Conservation (phyloP, 2,797 vertebrate genomes). For the Morelia viridis region DNA sequence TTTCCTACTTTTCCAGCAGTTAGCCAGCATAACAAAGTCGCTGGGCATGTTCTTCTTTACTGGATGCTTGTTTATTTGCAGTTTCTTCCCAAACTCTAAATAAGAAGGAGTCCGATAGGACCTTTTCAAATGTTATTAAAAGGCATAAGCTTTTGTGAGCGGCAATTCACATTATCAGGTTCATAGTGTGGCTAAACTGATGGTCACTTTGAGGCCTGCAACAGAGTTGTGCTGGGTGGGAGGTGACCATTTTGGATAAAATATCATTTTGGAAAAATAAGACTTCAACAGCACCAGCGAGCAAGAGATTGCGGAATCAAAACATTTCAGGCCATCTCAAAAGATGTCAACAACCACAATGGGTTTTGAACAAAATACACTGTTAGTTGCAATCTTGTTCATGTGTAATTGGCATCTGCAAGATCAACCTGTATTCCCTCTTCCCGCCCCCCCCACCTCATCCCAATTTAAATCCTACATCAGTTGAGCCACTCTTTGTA, state of each 20-base stretch:
- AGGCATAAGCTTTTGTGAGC: no score
- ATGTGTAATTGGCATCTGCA: background rate
- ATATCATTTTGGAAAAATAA: background rate
- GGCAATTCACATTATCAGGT: no score
- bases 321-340: background rate
- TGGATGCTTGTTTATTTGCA: no score
- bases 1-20: no score
- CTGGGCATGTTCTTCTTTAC: no score
- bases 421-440: background rate
- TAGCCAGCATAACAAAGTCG: no score
- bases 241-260: background rate
- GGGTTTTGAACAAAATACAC: background rate
- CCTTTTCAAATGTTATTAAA: no score
- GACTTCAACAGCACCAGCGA: background rate
- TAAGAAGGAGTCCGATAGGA: no score
- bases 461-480: background rate
- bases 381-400: background rate
- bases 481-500: background rate
- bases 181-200: no score
- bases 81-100: no score
- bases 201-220: background rate
- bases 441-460: background rate
- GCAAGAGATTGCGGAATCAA: background rate
- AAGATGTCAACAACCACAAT: background rate
- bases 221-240: background rate